Conservation (phyloP, 92 coral and sea anemone species). For the Palythoa heliodiscus region DNA sequence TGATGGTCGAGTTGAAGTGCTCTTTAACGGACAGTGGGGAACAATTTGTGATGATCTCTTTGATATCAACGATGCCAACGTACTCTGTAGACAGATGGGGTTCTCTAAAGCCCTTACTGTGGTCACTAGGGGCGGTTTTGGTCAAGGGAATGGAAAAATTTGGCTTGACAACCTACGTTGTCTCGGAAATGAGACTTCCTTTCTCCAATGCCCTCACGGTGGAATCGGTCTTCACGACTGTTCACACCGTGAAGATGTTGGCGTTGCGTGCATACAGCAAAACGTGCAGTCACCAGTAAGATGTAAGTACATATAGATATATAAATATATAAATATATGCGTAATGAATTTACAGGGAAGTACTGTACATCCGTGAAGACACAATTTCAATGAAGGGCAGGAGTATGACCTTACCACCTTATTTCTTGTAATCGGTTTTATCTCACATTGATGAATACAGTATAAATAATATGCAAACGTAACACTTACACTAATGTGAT, state of each 20-base stretch:
- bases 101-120: constrained; percentile 7
- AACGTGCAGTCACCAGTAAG: not conserved
- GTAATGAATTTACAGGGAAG: too few species aligned
- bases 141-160: constrained; percentile 8
- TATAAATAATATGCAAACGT: too few species aligned
- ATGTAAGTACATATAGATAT: not conserved
- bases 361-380: not conserved
- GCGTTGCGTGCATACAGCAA: constrained; percentile 6
- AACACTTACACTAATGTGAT: too few species aligned
- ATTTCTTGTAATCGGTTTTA: too few species aligned
- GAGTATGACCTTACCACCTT: too few species aligned
- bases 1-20: constrained; percentile 32
- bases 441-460: too few species aligned
- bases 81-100: constrained; percentile 17
- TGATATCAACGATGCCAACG: constrained; percentile 19
- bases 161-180: constrained; percentile 37
- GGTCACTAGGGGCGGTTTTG: constrained; percentile 3
- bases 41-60: constrained; percentile 38
- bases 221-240: constrained; percentile 21
- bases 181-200: constrained; percentile 1
- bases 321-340: not conserved
- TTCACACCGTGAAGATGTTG: constrained; percentile 7
- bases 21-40: constrained; percentile 23
- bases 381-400: too few species aligned
- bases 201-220: constrained; percentile 20